Conservation (phyloP, 1,140 invertebrate genomes). For the Eubasilissa regina region DNA sequence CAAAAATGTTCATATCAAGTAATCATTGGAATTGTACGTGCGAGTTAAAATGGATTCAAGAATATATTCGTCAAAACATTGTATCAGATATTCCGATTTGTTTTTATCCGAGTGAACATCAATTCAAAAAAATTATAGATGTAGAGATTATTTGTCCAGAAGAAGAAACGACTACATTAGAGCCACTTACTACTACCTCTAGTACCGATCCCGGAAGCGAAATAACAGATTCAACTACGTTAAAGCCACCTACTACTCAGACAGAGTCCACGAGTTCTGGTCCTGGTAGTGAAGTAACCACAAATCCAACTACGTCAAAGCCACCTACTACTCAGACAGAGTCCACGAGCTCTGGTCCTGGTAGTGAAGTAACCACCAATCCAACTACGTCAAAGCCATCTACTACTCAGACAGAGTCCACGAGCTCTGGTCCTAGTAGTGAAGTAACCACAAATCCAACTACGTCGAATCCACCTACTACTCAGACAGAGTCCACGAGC, state of each 20-base stretch:
- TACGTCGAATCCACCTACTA: neutral
- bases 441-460: too few species aligned
- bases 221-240: neutral
- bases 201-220: neutral
- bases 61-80: neutral
- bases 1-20: slow-evolving; percentile 56
- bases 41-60: slow-evolving; percentile 50
- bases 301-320: neutral
- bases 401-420: neutral
- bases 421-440: too few species aligned
- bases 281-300: neutral
- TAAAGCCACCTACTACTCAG: neutral
- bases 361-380: neutral
- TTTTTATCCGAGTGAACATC: neutral
- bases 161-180: neutral
- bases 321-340: neutral
- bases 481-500: neutral
- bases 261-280: neutral
- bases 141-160: slow-evolving; percentile 31
- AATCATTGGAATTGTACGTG: slow-evolving; percentile 52
- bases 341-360: neutral
- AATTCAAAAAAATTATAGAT: slow-evolving; percentile 2
- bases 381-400: neutral
- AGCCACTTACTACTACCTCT: neutral
- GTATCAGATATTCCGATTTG: slow-evolving; percentile 29